Conservation (phyloP, 2,797 vertebrate species). For the Crenuchus spilurus region DNA sequence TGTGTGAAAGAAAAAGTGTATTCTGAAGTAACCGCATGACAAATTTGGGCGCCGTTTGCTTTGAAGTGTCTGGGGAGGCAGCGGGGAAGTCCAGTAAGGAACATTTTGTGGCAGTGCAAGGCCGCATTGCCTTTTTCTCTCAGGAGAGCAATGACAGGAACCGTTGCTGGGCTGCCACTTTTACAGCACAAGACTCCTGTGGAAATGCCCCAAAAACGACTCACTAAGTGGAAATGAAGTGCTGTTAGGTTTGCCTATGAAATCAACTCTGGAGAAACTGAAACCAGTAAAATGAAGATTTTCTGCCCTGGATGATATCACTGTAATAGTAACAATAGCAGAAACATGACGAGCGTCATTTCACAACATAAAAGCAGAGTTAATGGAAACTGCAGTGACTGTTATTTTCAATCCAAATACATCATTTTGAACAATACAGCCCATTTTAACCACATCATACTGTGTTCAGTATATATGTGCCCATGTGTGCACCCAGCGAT, state of each 20-base stretch:
- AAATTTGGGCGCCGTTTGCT: conserved; percentile 23
- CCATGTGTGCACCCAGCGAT: too few relatives aligned
- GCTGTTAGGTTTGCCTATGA: not conserved
- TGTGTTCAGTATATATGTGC: too few relatives aligned
- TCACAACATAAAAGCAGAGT: too few relatives aligned
- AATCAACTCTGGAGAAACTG: not conserved
- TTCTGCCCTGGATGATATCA: not conserved
- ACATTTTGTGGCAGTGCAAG: conserved; percentile 20
- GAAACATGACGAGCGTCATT: too few relatives aligned
- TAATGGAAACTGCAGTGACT: too few relatives aligned
- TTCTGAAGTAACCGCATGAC: conserved; percentile 34
- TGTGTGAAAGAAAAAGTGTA: conserved; percentile 27
- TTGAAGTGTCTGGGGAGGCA: conserved; percentile 28
- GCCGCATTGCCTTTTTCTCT: conserved; percentile 16
- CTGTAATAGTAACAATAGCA: not conserved
- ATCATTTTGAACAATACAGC: too few relatives aligned
- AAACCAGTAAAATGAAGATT: not conserved
- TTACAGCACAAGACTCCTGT: not conserved
- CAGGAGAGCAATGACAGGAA: conserved; percentile 33
- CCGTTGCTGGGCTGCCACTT: too few relatives aligned
- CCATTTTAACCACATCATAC: too few relatives aligned
- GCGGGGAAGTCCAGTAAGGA: conserved; percentile 33
- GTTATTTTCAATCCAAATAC: too few relatives aligned
- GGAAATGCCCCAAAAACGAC: too few relatives aligned
- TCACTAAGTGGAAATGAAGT: too few relatives aligned